Evolutionary conservation across 1,140 invertebrate species (phyloP).

Genomic region (Lamellibrachia luymesi): DNA sequence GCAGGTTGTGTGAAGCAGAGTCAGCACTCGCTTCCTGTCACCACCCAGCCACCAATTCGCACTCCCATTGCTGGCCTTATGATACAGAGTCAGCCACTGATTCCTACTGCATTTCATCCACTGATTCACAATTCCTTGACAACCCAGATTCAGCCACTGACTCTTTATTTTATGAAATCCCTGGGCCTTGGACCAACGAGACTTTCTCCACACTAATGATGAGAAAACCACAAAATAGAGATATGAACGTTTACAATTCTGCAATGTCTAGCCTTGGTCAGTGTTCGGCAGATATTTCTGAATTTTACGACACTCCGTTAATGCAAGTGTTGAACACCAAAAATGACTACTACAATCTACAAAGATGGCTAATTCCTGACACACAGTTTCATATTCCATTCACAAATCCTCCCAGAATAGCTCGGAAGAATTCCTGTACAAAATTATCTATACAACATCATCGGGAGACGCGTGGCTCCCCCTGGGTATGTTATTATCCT

Average conservation of each 20-base stretch:
- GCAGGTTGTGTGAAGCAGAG: slow-evolving; percentile 2
- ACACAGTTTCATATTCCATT: neutral
- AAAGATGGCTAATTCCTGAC: neutral
- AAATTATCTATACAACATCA: neutral
- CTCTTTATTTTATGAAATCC: neutral
- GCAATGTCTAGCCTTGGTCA: neutral
- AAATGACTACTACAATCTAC: slow-evolving; percentile 1
- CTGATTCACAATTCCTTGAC: neutral
- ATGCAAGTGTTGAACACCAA: neutral
- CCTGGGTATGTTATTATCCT: slow-evolving; percentile 12
- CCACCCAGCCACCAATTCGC: neutral
- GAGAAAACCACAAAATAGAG: neutral
- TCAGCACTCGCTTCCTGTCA: slow-evolving; percentile 1
- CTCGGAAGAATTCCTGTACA: neutral
- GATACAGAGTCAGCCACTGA: neutral
- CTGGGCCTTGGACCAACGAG: slow-evolving; percentile 1
- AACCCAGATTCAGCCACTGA: neutral
- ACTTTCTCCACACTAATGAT: neutral
- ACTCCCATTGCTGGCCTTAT: neutral
- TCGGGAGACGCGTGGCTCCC: slow-evolving; percentile 2
- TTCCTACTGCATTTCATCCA: slow-evolving; percentile 5
- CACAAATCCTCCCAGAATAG: neutral
- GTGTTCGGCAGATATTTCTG: neutral
- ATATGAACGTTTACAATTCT: neutral
- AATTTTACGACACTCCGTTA: neutral